Evolutionary conservation across 2,888 invertebrate species (phyloP), one percentile per base, ranked within the genome.

Genomic region (Bhutanitis thaidina): DNA sequence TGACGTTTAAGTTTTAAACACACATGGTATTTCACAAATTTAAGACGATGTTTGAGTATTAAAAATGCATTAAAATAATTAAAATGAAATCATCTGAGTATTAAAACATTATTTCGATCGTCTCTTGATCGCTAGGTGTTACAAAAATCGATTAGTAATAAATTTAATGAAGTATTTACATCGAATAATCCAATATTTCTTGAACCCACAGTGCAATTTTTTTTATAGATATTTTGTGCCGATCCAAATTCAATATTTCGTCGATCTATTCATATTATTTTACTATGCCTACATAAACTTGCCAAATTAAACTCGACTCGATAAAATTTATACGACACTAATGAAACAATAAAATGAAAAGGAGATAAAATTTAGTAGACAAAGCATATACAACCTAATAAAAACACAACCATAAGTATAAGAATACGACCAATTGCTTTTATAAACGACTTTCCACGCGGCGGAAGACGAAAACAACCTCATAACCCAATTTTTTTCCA

Each of bases 401-500:
- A 56, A 41, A 53, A 52, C 48, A 56, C 53, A 41, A 51, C 55
- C 48, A 41, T 51, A 58, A 27, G 27, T 27, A 27, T 27, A 8
- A 60, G 56, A 59, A 57, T 53, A 56, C 48, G 53, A 55, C 59
- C 58, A 67, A 65, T 66, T 60, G 49, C 50, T 54, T 58, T 52
- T 51, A 44, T 50, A 59, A 60, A 60, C 61, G 56, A 62, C 59
- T 57, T 60, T 61, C 56, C 36, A 55, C 54, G 46, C 53, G 53
- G 49, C 52, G 53, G 52, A 54, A 57, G 54, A 56, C 44, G 57
- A 58, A 64, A 63, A 64, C 56, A 65, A 62, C 64, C 61, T 53
- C 54, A 52, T 76, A 76, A 77, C 77, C 76, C 57, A 68, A 72
- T 75, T 78, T 64, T 59, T 56, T 52, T 51, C 43, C 54, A 64